Percentiles rank a stretch among this genome's conserved stretches.
Conservation (phyloP, 2,113 vertebrate genomes). For the Hemicordylus capensis region DNA sequence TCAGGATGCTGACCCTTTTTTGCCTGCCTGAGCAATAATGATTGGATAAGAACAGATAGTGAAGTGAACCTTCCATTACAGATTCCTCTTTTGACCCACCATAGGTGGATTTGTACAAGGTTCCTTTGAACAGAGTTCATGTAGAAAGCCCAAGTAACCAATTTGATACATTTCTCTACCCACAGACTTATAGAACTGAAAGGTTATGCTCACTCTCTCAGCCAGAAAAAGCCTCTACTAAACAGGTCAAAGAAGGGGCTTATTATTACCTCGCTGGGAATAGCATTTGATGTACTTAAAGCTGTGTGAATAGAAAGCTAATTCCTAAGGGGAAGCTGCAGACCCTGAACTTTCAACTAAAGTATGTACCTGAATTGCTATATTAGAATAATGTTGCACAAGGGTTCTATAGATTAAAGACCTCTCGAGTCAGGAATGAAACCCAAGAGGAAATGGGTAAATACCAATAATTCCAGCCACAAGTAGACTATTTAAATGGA, state of each 20-base stretch:
- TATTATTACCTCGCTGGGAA: slow-evolving; percentile 55
- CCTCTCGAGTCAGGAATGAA: slow-evolving; percentile 58
- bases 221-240: slow-evolving; percentile 47
- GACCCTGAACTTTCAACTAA: slow-evolving; percentile 47
- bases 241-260: slow-evolving; percentile 53
- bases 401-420: slow-evolving; percentile 59
- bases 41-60: not conserved
- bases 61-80: too few relatives aligned
- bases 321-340: slow-evolving; percentile 54
- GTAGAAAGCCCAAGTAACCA: slow-evolving; percentile 8
- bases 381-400: slow-evolving; percentile 58
- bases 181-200: slow-evolving; percentile 41
- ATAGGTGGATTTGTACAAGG: not conserved
- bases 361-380: slow-evolving; percentile 56
- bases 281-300: slow-evolving; percentile 56
- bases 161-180: slow-evolving; percentile 39
- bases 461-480: slow-evolving; percentile 60
- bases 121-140: slow-evolving; percentile 8
- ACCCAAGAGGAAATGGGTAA: slow-evolving; percentile 60
- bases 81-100: not conserved
- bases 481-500: slow-evolving; percentile 74
- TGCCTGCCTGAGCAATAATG: not conserved
- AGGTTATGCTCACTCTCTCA: slow-evolving; percentile 32
- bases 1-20: not conserved
- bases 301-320: slow-evolving; percentile 59